These are phyloP conservation scores for Crematogaster levior DNA, from an alignment of 2,888 invertebrate species.

Conservation along the genomic window DNA sequence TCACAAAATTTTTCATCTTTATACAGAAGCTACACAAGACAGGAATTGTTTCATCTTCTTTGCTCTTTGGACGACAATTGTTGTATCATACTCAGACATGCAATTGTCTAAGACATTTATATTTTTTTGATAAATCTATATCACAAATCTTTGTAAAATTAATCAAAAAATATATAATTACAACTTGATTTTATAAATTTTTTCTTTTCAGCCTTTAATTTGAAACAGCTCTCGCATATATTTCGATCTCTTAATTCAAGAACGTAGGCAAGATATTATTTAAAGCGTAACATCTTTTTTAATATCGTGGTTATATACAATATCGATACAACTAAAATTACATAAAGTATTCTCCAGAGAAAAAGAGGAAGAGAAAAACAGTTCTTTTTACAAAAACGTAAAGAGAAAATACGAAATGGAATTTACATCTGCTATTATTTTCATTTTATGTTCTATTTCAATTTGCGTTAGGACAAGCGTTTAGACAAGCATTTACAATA, in stretches of 20 bases:
- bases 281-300: no score
- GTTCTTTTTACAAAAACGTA: no score
- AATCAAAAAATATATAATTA: slow-evolving; percentile 27
- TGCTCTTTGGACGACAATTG: neutral
- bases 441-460: neutral
- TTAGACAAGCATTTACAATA: neutral
- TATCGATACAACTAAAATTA: neutral
- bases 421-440: neutral
- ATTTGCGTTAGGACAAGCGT: neutral
- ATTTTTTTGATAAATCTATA: slow-evolving; percentile 12
- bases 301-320: no score
- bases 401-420: neutral
- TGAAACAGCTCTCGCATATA: neutral
- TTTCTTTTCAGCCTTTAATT: neutral
- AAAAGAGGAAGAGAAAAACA: neutral
- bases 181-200: neutral
- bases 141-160: slow-evolving; percentile 7
- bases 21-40: neutral
- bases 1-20: neutral
- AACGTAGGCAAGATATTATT: no score
- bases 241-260: neutral
- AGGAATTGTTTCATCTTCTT: neutral
- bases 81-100: neutral
- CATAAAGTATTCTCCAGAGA: no score
- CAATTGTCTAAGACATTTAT: neutral